Percentiles rank a stretch among this genome's conserved stretches.
Conservation (phyloP, 1,140 invertebrate species). For the Berghia stephanieae region DNA sequence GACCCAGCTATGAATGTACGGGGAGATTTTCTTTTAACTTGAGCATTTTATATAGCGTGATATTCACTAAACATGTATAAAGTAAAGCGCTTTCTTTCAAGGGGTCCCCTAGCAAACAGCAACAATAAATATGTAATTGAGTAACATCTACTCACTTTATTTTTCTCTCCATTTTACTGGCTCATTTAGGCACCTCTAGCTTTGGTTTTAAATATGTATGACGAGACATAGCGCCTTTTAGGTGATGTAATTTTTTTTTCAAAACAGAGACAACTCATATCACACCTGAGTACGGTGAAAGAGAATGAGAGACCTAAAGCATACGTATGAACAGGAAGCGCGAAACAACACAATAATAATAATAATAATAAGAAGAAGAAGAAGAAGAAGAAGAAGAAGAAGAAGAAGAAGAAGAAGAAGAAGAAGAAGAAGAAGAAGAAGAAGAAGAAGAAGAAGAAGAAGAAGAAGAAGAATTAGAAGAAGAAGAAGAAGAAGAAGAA, state of each 20-base stretch:
- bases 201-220: not conserved
- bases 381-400: not conserved
- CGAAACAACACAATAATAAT: not conserved
- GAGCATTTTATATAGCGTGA: not conserved
- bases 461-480: too few species aligned
- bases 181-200: too few species aligned
- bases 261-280: too few species aligned
- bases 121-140: not conserved
- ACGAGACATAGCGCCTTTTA: not conserved
- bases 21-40: not conserved
- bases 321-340: not conserved
- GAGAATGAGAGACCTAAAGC: not conserved
- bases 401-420: not conserved
- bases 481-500: too few species aligned
- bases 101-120: not conserved
- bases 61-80: not conserved
- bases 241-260: too few species aligned
- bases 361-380: too few species aligned
- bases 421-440: not conserved
- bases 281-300: too few species aligned
- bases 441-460: constrained; percentile 4
- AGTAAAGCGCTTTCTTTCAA: not conserved
- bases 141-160: not conserved
- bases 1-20: constrained; percentile 4
- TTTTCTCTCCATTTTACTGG: too few species aligned